phyloP scores from a whole-genome alignment of 2,888 invertebrate genomes.

The Malthinus flaveolus region DNA sequence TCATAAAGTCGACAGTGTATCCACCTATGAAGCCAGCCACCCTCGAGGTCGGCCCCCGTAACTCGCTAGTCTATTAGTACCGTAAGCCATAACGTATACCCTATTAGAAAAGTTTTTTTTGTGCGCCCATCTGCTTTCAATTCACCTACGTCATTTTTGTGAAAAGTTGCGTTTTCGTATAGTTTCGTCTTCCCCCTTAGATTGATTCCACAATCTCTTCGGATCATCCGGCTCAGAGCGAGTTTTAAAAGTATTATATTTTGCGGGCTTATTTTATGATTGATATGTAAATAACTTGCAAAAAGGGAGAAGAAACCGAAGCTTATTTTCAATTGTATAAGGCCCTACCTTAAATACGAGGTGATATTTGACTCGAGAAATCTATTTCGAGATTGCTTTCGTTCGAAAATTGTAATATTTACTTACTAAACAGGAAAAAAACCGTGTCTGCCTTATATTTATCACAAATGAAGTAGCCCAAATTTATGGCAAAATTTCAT shows the following conservation, averaged over 20 bases:
- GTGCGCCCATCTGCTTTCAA: conserved; percentile 28
- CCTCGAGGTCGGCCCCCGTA: conserved; percentile 15
- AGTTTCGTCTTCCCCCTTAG: conserved; percentile 26
- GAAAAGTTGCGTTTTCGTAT: conserved; percentile 19
- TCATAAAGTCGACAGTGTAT: neutral
- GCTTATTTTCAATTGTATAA: conserved; percentile 5
- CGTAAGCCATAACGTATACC: conserved; percentile 35
- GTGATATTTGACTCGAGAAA: neutral
- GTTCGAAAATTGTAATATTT: neutral
- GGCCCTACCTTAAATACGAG: neutral
- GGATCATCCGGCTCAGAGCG: conserved; percentile 34
- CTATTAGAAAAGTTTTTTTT: conserved; percentile 38
- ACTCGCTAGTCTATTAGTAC: conserved; percentile 34
- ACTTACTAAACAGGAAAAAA: neutral
- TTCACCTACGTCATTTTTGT: conserved; percentile 24
- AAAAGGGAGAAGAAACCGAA: neutral
- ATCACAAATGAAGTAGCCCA: conserved; percentile 9
- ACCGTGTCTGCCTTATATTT: conserved; percentile 1
- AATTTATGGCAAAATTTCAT: conserved; percentile 19
- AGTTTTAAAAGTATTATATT: conserved; percentile 38
- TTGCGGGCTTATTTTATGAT: conserved; percentile 38
- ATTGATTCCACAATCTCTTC: conserved; percentile 35
- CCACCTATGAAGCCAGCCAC: neutral
- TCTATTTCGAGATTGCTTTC: conserved; percentile 1
- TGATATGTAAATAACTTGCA: conserved; percentile 38